Evolutionary conservation across 2,888 invertebrate species (phyloP).

Genomic region (Dilophus febrilis): DNA sequence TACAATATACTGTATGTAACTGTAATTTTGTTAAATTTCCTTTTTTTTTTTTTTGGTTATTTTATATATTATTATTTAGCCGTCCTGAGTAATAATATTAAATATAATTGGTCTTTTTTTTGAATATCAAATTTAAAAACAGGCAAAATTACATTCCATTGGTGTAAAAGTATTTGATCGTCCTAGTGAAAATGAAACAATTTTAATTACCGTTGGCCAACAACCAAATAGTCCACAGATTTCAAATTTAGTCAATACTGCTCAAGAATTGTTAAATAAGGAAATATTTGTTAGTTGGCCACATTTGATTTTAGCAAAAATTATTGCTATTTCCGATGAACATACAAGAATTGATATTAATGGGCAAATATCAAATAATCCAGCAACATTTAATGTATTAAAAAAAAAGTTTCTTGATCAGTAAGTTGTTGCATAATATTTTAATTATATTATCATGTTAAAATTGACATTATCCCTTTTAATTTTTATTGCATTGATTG

Average conservation of each 20-base stretch:
- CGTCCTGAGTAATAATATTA: slow-evolving; percentile 4
- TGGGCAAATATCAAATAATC: no score
- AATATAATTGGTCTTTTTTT: slow-evolving; percentile 12
- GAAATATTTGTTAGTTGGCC: slow-evolving; percentile 81
- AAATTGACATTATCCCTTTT: background rate
- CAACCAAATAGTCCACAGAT: slow-evolving; percentile 22
- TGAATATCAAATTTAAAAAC: no score
- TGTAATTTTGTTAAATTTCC: background rate
- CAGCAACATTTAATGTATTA: slow-evolving; percentile 33
- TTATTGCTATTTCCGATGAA: slow-evolving; percentile 24
- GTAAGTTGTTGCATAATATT: slow-evolving; percentile 33
- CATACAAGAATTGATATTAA: slow-evolving; percentile 5
- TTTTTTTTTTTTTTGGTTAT: background rate
- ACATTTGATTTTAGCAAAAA: slow-evolving; percentile 71
- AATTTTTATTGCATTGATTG: background rate
- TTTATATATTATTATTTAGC: slow-evolving; percentile 1
- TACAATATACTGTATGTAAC: slow-evolving; percentile 50
- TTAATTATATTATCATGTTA: background rate
- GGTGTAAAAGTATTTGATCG: slow-evolving; percentile 82
- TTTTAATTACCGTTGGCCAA: slow-evolving; percentile 62
- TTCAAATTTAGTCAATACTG: slow-evolving; percentile 34
- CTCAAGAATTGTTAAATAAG: slow-evolving; percentile 49
- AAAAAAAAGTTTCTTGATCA: slow-evolving; percentile 33
- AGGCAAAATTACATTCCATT: slow-evolving; percentile 46
- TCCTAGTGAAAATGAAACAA: slow-evolving; percentile 61